Base-by-base conservation (phyloP, 2,797 vertebrate genomes). In the Anguilla obscura region DNA sequence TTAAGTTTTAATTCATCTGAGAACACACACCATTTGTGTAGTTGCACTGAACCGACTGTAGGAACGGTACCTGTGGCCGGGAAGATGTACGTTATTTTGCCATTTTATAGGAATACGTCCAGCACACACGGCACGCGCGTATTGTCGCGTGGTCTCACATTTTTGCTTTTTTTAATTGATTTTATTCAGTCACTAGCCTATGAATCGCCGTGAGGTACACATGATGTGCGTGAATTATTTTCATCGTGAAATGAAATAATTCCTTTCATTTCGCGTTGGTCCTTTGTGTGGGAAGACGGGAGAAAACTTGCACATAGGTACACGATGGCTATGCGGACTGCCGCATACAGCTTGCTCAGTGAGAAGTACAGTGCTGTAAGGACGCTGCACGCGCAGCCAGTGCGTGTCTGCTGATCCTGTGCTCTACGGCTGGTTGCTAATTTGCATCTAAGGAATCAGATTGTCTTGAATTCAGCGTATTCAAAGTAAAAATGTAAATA, bases 271-370 rank as follows among this genome's bases (percentile, higher is more conserved):
- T n/a, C 45, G 56, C n/a, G 87, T 24, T 60, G 82, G 87, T 85
- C 88, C 76, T 54, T 71, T 83, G 87, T 85, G 69, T 54, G 40
- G 52, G 69, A 54, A 85, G 69, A 88, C 52, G 63, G 69, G 69
- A 71, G 60, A 83, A 87, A 66, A 87, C 80, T 84, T 84, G 60
- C 60, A 84, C 87, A 87, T 63, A 82, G 79, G 79, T 82, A 86
- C 63, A 74, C 58, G 87, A 18, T 50, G 60, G 50, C 82, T 79
- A 71, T 87, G 86, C 86, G 56, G 82, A 71, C 54, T 88, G 60
- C 87, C 63, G 76, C 86, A 79, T 87, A 56, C 76, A 56, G 63
- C 58, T 71, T 50, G 27, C 63, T 84, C 87, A 66, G 80, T 71
- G 80, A 82, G 21, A 82, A n/a, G 69, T 58, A 36, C 27, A 21